Percentiles rank a stretch among this genome's conserved stretches.
Conservation (phyloP, 35 echinoderm and acorn worm genomes). For the Lytechinus pictus region DNA sequence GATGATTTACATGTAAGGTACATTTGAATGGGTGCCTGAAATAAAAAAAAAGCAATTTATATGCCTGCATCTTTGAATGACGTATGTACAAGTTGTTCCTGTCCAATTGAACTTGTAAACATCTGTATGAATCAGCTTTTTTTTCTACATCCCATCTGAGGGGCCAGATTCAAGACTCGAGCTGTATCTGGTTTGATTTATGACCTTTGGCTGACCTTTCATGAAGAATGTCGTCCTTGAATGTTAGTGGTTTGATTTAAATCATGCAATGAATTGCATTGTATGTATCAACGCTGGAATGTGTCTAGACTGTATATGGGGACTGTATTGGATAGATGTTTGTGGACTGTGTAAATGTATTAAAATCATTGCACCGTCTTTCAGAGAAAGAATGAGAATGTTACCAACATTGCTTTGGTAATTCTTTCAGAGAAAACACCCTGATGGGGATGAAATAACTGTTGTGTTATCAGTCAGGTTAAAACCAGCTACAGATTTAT, state of each 20-base stretch:
- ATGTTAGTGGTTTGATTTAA: neutral
- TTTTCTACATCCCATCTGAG: neutral
- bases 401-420: neutral
- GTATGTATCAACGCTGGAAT: neutral
- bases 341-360: neutral
- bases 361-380: neutral
- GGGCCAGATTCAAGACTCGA: neutral
- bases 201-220: neutral
- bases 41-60: too few relatives aligned
- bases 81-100: too few relatives aligned
- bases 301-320: neutral
- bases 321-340: neutral
- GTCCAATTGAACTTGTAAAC: too few relatives aligned
- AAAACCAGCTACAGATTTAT: neutral
- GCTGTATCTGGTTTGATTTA: neutral
- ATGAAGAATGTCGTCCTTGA: neutral
- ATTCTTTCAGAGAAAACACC: neutral
- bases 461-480: neutral
- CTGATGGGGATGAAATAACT: neutral
- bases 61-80: too few relatives aligned
- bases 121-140: neutral
- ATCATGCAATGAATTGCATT: neutral
- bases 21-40: too few relatives aligned
- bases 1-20: neutral
- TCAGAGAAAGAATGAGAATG: neutral